A percentile compares a stretch with the other conserved stretches of the same genome.
Evolutionary conservation across 2,888 invertebrate species (phyloP).

Genomic region (Catocala fraxini): DNA sequence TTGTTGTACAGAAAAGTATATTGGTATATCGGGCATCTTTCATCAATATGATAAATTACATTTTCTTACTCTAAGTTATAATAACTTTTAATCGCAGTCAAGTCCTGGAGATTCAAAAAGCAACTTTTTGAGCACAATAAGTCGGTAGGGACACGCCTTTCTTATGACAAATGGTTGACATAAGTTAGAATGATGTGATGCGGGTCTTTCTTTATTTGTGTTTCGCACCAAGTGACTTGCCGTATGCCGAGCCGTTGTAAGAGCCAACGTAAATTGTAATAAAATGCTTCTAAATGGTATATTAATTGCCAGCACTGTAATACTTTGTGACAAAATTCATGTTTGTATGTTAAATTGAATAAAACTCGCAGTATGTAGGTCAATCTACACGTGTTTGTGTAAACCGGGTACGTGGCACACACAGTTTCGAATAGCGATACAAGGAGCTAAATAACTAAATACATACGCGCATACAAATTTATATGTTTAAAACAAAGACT

Average conservation of each 20-base stretch:
- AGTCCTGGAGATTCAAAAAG: not conserved
- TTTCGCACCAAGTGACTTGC: constrained; percentile 52
- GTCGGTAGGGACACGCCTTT: constrained; percentile 48
- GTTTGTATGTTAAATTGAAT: not conserved
- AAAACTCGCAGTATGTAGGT: constrained; percentile 1
- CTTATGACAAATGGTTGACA: constrained; percentile 66
- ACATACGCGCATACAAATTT: too few relatives aligned
- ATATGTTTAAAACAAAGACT: too few relatives aligned
- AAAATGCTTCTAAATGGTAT: constrained; percentile 39
- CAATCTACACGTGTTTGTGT: not conserved
- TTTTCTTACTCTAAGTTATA: too few relatives aligned
- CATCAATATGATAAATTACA: too few relatives aligned
- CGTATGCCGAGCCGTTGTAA: constrained; percentile 45
- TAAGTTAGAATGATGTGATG: constrained; percentile 62
- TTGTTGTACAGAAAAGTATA: too few relatives aligned
- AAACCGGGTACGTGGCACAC: not conserved
- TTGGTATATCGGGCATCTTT: too few relatives aligned
- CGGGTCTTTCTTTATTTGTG: constrained; percentile 63
- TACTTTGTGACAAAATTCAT: not conserved
- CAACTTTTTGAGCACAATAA: constrained; percentile 17
- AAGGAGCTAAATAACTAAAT: too few relatives aligned
- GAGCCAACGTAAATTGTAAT: constrained; percentile 29
- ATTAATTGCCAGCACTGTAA: constrained; percentile 21
- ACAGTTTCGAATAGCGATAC: not conserved
- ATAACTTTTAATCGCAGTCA: not conserved